These are phyloP conservation scores for Holacanthella duospinosa DNA, from an alignment of 2,888 invertebrate species.

Conservation along the genomic window DNA sequence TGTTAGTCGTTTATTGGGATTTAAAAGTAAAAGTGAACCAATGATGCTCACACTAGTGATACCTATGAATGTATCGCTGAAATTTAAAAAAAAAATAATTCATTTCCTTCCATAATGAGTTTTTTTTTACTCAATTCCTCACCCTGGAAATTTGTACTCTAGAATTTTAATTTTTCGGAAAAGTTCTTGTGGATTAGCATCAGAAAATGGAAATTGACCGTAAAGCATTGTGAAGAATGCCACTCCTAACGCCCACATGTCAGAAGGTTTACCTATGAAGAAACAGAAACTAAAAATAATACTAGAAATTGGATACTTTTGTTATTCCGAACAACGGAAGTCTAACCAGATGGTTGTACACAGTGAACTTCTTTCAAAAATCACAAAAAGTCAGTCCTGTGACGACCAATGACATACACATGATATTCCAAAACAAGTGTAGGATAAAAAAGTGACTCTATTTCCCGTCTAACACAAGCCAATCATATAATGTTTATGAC, in stretches of 20 bases:
- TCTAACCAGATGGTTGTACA: too few relatives aligned
- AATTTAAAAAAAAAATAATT: slow-evolving; percentile 18
- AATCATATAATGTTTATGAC: too few relatives aligned
- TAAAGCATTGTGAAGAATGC: slow-evolving; percentile 68
- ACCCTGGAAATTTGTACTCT: slow-evolving; percentile 57
- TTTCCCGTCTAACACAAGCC: too few relatives aligned
- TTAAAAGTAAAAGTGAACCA: slow-evolving; percentile 54
- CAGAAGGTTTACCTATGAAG: slow-evolving; percentile 55
- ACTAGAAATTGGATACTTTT: too few relatives aligned
- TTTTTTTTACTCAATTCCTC: background rate
- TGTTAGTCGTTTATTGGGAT: slow-evolving; percentile 56
- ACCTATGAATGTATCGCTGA: slow-evolving; percentile 50
- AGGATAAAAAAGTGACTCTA: too few relatives aligned
- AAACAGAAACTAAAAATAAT: background rate
- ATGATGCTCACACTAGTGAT: slow-evolving; percentile 57
- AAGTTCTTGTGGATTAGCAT: slow-evolving; percentile 56
- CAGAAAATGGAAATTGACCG: slow-evolving; percentile 71
- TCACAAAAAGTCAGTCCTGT: too few relatives aligned
- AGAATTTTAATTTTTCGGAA: slow-evolving; percentile 65
- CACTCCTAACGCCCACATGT: slow-evolving; percentile 73
- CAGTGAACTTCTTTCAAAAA: too few relatives aligned
- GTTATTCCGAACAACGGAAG: too few relatives aligned
- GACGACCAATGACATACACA: too few relatives aligned
- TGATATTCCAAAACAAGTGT: too few relatives aligned
- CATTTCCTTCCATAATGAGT: background rate